phyloP scores from a whole-genome alignment of 1,140 invertebrate species.

The Zaprionus capensis region DNA sequence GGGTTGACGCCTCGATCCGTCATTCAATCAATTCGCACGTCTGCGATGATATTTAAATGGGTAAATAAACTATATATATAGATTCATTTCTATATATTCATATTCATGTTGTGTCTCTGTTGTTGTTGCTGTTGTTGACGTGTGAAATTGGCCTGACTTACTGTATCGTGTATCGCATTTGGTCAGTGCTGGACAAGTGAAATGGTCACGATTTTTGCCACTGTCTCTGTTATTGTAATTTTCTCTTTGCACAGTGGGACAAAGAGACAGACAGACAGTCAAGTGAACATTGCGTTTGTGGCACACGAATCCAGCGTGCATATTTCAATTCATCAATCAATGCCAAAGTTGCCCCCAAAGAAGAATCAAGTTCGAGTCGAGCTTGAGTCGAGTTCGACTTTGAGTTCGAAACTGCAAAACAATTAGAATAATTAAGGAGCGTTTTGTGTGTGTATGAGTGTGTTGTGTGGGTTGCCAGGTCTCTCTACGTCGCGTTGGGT shows the following conservation, averaged over 20 bases:
- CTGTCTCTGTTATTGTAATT: constrained; percentile 15
- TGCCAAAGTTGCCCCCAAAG: constrained; percentile 41
- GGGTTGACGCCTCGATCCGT: constrained; percentile 62
- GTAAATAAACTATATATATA: constrained; percentile 10
- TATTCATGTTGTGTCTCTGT: constrained; percentile 53
- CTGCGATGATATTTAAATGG: not conserved
- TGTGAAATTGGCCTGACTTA: constrained; percentile 58
- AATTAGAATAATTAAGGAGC: constrained; percentile 67
- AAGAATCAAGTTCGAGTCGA: constrained; percentile 15
- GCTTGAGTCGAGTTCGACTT: not conserved
- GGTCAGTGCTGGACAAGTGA: constrained; percentile 54
- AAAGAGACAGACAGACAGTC: not conserved
- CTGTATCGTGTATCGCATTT: constrained; percentile 29
- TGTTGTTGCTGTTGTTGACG: constrained; percentile 31
- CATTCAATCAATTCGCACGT: constrained; percentile 67
- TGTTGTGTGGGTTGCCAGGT: not conserved
- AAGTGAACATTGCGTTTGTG: constrained; percentile 21
- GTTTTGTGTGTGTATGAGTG: not conserved
- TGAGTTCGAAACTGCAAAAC: constrained; percentile 34
- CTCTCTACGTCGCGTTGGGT: not conserved
- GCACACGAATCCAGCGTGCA: constrained; percentile 25
- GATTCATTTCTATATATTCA: constrained; percentile 41
- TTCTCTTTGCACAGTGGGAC: constrained; percentile 32
- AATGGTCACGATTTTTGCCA: constrained; percentile 41
- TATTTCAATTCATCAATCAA: constrained; percentile 63